phyloP scores from a whole-genome alignment of 2,113 vertebrate species.

The Microcebus ravelobensis region DNA sequence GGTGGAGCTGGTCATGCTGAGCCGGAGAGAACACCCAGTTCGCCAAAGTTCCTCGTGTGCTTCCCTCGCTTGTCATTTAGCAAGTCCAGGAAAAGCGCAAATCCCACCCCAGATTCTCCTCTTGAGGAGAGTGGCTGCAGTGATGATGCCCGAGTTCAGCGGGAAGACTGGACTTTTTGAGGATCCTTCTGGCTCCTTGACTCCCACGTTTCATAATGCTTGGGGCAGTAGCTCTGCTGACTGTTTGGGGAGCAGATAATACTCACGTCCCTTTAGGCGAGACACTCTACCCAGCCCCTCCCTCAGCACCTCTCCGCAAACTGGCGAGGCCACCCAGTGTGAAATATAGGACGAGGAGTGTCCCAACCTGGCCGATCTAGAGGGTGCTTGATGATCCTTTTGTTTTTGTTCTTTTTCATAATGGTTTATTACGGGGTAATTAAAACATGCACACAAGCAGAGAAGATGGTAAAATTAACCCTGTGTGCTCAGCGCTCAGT shows the following conservation, averaged over 20 bases:
- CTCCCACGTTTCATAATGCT: background rate
- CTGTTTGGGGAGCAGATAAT: background rate
- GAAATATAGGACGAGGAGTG: background rate
- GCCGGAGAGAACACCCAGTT: background rate
- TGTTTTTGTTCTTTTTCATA: background rate
- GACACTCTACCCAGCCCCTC: background rate
- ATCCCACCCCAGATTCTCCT: background rate
- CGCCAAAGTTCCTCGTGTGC: background rate
- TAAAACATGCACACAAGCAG: background rate
- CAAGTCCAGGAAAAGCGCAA: background rate
- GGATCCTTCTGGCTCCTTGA: background rate
- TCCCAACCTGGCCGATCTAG: background rate
- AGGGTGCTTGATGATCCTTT: background rate
- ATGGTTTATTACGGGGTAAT: background rate
- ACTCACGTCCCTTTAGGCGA: background rate
- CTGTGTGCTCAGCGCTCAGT: background rate
- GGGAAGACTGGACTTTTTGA: background rate
- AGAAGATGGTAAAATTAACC: background rate
- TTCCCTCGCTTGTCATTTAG: background rate
- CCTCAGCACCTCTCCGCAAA: background rate
- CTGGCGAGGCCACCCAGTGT: background rate
- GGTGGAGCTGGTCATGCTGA: background rate
- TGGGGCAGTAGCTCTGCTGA: background rate
- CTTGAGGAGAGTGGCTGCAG: background rate
- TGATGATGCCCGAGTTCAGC: fast-evolving